phyloP scores from a whole-genome alignment of 2,113 vertebrate species.

The Sinocyclocheilus anophthalmus region DNA sequence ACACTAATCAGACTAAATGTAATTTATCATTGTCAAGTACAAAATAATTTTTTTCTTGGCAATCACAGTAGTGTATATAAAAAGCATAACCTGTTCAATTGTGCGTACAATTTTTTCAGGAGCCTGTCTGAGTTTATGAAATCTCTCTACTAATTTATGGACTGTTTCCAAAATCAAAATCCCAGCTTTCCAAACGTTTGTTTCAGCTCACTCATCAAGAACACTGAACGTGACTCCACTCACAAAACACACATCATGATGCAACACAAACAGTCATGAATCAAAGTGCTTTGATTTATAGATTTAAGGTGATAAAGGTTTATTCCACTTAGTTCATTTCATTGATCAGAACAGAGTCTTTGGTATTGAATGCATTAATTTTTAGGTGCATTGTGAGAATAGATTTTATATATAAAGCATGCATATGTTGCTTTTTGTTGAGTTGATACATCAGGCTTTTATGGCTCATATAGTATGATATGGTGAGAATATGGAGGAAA shows the following conservation, averaged over 20 bases:
- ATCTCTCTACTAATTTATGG: not conserved
- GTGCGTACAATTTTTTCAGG: not conserved
- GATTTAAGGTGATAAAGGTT: not conserved
- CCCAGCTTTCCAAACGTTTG: not conserved
- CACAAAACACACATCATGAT: not conserved
- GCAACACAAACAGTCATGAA: not conserved
- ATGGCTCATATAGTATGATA: not conserved
- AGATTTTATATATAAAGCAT: not conserved
- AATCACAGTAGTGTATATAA: slow-evolving; percentile 5
- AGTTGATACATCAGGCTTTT: not conserved
- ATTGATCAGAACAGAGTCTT: not conserved
- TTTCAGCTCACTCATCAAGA: not conserved
- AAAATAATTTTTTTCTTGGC: slow-evolving; percentile 15
- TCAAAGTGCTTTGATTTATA: not conserved
- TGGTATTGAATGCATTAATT: not conserved
- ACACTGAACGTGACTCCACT: not conserved
- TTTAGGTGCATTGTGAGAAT: not conserved
- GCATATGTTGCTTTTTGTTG: not conserved
- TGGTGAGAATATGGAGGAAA: too few relatives aligned
- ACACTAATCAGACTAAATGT: not conserved
- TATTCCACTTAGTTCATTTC: not conserved
- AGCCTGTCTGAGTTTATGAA: not conserved
- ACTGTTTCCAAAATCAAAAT: not conserved
- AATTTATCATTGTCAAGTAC: slow-evolving; percentile 2
- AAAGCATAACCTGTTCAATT: slow-evolving; percentile 30